phyloP scores from a whole-genome alignment of 2,797 vertebrate species.

The Oreochromis mossambicus region DNA sequence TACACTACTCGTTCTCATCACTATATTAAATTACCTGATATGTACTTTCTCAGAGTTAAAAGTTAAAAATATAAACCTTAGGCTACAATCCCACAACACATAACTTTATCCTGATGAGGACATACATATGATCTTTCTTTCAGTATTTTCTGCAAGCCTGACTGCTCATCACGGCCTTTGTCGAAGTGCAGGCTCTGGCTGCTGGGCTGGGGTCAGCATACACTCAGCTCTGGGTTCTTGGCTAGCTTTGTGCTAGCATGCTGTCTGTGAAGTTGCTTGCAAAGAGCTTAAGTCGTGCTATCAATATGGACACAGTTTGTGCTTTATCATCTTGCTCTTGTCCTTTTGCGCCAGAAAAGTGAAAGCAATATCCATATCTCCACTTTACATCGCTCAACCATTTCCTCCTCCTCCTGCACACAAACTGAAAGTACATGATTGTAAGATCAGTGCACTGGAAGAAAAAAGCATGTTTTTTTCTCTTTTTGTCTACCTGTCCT shows the following conservation, averaged over 20 bases:
- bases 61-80: background rate
- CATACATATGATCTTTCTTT: background rate
- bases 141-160: background rate
- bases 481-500: background rate
- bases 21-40: background rate
- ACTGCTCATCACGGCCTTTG: background rate
- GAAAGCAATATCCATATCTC: background rate
- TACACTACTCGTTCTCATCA: background rate
- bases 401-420: background rate
- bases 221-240: background rate
- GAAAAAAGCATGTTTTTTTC: no score
- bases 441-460: background rate
- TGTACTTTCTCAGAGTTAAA: background rate
- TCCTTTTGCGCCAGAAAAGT: background rate
- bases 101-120: background rate
- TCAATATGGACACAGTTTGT: background rate
- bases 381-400: background rate
- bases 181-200: background rate
- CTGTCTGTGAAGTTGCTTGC: background rate
- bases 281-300: background rate
- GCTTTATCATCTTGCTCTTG: background rate
- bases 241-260: background rate
- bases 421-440: background rate
- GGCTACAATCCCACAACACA: background rate
- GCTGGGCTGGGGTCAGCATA: background rate